Evolutionary conservation across 2,113 vertebrate genomes (phyloP).

Genomic region (Mionectes macconnelli): DNA sequence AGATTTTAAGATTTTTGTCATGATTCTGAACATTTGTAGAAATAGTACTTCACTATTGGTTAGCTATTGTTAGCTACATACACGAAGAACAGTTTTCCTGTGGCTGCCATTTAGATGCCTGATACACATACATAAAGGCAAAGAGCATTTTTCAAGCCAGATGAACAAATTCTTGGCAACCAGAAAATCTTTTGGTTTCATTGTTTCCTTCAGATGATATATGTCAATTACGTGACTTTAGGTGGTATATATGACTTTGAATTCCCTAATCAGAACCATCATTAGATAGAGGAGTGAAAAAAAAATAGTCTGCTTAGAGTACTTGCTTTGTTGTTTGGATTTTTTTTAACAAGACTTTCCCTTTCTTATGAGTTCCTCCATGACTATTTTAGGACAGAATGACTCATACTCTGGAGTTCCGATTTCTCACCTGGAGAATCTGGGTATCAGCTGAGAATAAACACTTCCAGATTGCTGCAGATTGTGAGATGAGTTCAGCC

Average conservation of each 20-base stretch:
- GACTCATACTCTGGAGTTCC: neutral
- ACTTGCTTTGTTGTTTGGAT: neutral
- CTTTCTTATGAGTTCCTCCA: neutral
- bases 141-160: neutral
- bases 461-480: neutral
- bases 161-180: neutral
- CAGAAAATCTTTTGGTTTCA: neutral
- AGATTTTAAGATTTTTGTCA: neutral
- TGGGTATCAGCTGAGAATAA: neutral
- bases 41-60: neutral
- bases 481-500: neutral
- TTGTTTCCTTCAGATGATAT: neutral
- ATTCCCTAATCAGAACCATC: neutral
- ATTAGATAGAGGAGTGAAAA: neutral
- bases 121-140: neutral
- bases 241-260: neutral
- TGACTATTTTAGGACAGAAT: neutral
- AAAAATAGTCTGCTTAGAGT: neutral
- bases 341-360: neutral
- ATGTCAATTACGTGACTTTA: neutral
- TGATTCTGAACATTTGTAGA: neutral
- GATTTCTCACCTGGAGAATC: neutral
- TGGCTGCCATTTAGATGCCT: neutral
- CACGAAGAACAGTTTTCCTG: neutral
- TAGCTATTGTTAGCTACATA: neutral